Conservation (phyloP, 2,113 vertebrate species). For the Corythaixoides concolor region DNA sequence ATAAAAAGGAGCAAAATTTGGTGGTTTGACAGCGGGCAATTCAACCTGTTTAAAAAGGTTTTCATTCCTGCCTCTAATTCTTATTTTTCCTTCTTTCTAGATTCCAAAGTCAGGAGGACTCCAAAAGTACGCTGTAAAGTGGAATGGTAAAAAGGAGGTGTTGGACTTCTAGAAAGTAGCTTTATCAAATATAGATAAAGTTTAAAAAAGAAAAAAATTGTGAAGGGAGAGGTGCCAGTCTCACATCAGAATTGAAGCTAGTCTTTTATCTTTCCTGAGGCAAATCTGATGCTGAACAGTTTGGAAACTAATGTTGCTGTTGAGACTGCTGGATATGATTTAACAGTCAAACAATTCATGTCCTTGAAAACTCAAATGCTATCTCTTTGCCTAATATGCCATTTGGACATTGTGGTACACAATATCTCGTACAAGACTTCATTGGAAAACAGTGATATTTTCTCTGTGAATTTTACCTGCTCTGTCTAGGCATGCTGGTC, state of each 20-base stretch:
- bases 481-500: conserved; percentile 29
- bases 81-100: background rate
- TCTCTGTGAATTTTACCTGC: conserved; percentile 51
- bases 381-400: background rate
- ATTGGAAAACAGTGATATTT: conserved; percentile 45
- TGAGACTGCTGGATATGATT: background rate
- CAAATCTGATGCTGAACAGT: background rate
- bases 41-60: background rate
- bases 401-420: background rate
- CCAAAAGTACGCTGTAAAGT: background rate
- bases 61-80: background rate
- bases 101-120: background rate
- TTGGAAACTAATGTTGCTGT: background rate
- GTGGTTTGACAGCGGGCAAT: background rate
- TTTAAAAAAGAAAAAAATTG: background rate
- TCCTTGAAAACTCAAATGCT: background rate
- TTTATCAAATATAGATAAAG: background rate
- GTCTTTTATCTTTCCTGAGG: background rate
- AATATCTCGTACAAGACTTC: background rate
- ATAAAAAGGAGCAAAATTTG: background rate
- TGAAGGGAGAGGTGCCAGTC: background rate
- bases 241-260: background rate
- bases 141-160: background rate
- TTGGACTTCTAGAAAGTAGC: background rate
- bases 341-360: background rate